These are phyloP conservation scores for Scomber japonicus DNA, from an alignment of 2,113 vertebrate genomes.

Conservation along the genomic window DNA sequence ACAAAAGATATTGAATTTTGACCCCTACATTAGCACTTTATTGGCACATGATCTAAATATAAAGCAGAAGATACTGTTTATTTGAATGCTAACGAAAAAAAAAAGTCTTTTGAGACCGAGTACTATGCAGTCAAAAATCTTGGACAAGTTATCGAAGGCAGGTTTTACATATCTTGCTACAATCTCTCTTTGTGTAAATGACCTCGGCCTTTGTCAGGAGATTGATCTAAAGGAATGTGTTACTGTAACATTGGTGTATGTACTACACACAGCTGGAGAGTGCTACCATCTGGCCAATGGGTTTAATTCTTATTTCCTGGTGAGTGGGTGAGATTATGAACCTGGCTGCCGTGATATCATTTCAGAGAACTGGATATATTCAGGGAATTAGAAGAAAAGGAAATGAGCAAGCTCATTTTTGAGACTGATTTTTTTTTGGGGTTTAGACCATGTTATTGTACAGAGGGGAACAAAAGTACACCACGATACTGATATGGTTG, in stretches of 20 bases:
- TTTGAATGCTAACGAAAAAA: neutral
- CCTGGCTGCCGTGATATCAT: neutral
- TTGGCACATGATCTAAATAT: too few species aligned
- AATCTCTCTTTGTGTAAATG: slow-evolving; percentile 25
- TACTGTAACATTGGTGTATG: neutral
- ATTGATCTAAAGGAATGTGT: slow-evolving; percentile 41
- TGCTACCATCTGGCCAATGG: slow-evolving; percentile 35
- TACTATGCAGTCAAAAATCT: neutral
- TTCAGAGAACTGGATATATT: slow-evolving; percentile 2
- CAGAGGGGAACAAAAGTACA: slow-evolving; percentile 19
- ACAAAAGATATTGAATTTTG: too few species aligned
- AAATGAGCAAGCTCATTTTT: slow-evolving; percentile 3
- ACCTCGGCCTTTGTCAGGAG: slow-evolving; percentile 18
- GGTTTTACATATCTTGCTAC: slow-evolving; percentile 34
- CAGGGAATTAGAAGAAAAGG: neutral
- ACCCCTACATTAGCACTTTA: too few species aligned
- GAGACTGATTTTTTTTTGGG: slow-evolving; percentile 6
- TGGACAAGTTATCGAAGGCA: neutral
- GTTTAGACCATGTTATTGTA: slow-evolving; percentile 20
- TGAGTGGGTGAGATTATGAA: slow-evolving; percentile 12
- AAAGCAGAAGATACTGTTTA: neutral
- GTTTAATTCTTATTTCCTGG: too few species aligned
- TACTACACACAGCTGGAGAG: slow-evolving; percentile 19
- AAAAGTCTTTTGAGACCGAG: too few species aligned
- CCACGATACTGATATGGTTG: slow-evolving; percentile 37